phyloP scores from a whole-genome alignment of 64 coral and sea anemone species.

The Anthopleura sola region DNA sequence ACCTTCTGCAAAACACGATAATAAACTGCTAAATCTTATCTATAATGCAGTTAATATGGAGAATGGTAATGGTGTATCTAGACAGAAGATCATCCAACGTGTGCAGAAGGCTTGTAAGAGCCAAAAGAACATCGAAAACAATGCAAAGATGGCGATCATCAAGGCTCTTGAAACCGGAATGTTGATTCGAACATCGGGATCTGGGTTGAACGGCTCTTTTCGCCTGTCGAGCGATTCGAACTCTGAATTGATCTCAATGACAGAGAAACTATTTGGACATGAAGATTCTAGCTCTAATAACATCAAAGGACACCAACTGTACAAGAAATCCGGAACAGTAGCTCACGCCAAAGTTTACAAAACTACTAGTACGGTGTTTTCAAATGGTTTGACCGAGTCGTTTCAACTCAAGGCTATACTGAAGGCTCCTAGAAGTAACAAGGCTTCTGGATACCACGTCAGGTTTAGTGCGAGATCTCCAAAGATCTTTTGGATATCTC shows the following conservation, averaged over 20 bases:
- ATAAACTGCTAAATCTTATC: constrained; percentile 10
- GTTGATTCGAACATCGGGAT: constrained; percentile 55
- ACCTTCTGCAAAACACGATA: constrained; percentile 6
- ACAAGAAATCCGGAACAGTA: not conserved
- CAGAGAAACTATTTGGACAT: not conserved
- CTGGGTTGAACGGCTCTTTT: constrained; percentile 79
- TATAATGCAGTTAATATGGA: constrained; percentile 28
- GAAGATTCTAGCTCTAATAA: not conserved
- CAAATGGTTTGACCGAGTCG: not conserved
- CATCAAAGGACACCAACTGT: not conserved
- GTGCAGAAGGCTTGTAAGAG: not conserved
- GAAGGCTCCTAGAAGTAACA: constrained; percentile 1
- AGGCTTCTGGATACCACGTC: constrained; percentile 2
- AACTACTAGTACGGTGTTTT: not conserved
- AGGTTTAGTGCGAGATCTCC: not conserved
- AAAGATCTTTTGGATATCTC: constrained; percentile 4
- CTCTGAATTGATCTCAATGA: not conserved
- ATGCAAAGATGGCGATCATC: constrained; percentile 48
- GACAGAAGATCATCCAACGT: constrained; percentile 44
- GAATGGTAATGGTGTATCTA: constrained; percentile 22
- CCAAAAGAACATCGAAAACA: constrained; percentile 23
- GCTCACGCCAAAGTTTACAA: not conserved
- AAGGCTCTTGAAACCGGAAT: constrained; percentile 53
- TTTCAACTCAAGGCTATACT: not conserved
- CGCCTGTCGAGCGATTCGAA: not conserved